phyloP scores from a whole-genome alignment of 2,888 invertebrate genomes.

The Drosophila ezoana region DNA sequence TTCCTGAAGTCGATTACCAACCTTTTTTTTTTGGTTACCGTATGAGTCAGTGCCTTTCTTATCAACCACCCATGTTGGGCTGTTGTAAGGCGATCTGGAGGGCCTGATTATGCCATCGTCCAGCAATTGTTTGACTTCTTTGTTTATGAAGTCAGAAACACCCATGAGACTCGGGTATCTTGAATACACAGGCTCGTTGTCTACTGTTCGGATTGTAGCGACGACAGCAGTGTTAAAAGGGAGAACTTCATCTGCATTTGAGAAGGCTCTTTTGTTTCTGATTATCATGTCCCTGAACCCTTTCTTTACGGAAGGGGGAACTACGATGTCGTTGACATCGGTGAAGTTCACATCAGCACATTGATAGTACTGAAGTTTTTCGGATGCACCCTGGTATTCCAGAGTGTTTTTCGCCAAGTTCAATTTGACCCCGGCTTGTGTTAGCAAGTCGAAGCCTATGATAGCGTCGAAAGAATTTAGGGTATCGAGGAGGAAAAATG shows the following conservation, averaged over 20 bases:
- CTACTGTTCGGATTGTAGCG: too few relatives aligned
- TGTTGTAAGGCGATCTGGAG: conserved; percentile 17
- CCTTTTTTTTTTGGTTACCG: conserved; percentile 54
- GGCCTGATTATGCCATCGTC: conserved; percentile 14
- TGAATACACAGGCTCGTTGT: too few relatives aligned
- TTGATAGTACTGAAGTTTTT: too few relatives aligned
- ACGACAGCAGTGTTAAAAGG: too few relatives aligned
- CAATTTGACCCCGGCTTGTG: neutral
- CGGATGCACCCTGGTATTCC: too few relatives aligned
- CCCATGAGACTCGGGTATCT: too few relatives aligned
- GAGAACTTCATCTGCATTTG: too few relatives aligned
- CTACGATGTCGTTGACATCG: conserved; percentile 13
- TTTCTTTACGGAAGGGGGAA: conserved; percentile 5
- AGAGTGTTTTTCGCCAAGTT: neutral
- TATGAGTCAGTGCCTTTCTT: conserved; percentile 47
- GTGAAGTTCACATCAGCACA: conserved; percentile 20
- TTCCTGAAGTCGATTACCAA: too few relatives aligned
- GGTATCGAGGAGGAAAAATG: conserved; percentile 9
- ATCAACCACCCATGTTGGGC: conserved; percentile 56
- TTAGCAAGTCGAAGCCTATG: too few relatives aligned
- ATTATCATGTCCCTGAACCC: neutral
- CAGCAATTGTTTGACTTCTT: conserved; percentile 17
- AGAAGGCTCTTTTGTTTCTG: conserved; percentile 8
- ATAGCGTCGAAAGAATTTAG: neutral
- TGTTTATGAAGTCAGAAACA: conserved; percentile 27